Evolutionary conservation across 2,113 vertebrate species (phyloP), one percentile per base, ranked within the genome.

Genomic region (Maccullochella peelii): DNA sequence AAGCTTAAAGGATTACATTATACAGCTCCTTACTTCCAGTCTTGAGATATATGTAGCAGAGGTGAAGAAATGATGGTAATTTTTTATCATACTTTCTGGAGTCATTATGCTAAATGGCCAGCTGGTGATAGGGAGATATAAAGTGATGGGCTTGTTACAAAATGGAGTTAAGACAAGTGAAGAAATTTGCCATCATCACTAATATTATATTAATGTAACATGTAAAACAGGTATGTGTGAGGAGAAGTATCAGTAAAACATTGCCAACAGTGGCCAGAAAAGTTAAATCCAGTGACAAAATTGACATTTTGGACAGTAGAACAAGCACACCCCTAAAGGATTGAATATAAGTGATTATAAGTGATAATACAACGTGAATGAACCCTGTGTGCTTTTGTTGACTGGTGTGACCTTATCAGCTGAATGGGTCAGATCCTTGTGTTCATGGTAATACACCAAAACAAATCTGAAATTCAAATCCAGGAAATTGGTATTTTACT

Each of bases 51-150:
- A 80, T 85, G 73, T 77, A 69, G 73, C 65, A 88, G 77, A 78
- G 84, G 83, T 78, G 30, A 88, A 68, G 66, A 88, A 83, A 90
- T 92, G 6, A 88, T 73, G 50, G 65, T 74, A 73, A 79, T 86
- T 88, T 52, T 88, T 79, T 81, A 81, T 86, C 70, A 85, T 84
- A 76, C 84, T 90, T 79, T 89, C 77, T 82, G 33, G 71, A 90
- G 82, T 80, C 67, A 84, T 88, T 87, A 86, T 81, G 61, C 42
- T 79, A 84, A 87, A 89, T 90, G 82, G 52, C 49, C 72, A 85
- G 74, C 90, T 66, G 67, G 79, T 81, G 73, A 91, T 54, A 63
- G 69, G 73, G 65, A 49, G 76, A 72, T 55, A 77, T 83, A 73
- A 83, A 68, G 77, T 38, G 75, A 82, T 57, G 15, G 38, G n/a